Evolutionary conservation across 2,113 vertebrate species (phyloP), one percentile per base, ranked within the genome.

Genomic region (Phyllostomus hastatus): DNA sequence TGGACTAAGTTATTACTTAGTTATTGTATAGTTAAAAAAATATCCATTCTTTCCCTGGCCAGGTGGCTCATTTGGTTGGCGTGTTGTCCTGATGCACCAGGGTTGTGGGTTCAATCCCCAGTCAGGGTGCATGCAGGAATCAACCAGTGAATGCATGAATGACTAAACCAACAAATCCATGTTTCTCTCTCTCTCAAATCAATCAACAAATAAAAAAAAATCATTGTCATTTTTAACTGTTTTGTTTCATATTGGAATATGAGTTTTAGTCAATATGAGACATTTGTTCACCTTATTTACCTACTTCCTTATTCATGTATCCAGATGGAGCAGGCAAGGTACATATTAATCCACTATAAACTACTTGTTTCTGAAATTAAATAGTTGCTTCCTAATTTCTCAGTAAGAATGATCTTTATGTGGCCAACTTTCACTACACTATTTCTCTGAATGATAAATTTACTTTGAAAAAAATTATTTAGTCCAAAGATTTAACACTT

Each of bases 1-100:
- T 93, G 75, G 54, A 64, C 28, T 48, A 50, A 73, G 28, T 38
- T 92, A 72, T 90, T 88, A 57, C 3, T 59, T 66, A 88, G 50
- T 95, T 83, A 75, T 85, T 90, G 61, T 35, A 89, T 16, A 88
- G 73, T 84, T 87, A 31, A 31, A 76, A 76, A 89, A 95, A 93
- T 46, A 89, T 26, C 4, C 31, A 69, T 86, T 95, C 64, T 91
- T 31, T 11, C 61, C 59, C 59, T 61, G 59, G 26, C 26, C 11
- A 31, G 61, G 61, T 64, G 61, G 28, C 26, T 64, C 61, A 64
- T 28, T 64, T 31, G 28, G 26, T 64, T 64, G 61, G 61, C 14
- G 28, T 15, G 5, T 64, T 31, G 28, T 64, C 28, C 28, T 64
- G 26, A 64, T 64, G 28, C 11, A 31, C 61, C 5, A 31, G 61